phyloP scores from a whole-genome alignment of 1,140 invertebrate genomes.

The Diprion similis region DNA sequence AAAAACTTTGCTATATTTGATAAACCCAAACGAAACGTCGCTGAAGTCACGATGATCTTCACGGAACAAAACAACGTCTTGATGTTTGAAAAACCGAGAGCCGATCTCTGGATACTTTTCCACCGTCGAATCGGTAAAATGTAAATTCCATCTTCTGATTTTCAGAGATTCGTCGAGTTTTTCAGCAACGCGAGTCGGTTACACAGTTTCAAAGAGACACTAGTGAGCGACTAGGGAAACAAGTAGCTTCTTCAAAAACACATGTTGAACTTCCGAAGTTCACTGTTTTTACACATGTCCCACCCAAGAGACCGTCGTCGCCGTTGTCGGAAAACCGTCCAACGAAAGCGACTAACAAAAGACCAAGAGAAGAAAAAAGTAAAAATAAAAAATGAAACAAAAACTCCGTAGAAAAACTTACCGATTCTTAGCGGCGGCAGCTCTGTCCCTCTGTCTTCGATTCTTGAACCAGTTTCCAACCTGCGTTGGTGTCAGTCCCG shows the following conservation, averaged over 20 bases:
- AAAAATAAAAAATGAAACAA: no score
- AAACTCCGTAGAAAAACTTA: conserved; percentile 64
- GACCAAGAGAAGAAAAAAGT: not conserved
- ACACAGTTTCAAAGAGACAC: not conserved
- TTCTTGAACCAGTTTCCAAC: conserved; percentile 99
- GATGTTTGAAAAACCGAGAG: no score
- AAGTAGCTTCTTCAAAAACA: not conserved
- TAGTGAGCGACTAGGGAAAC: not conserved
- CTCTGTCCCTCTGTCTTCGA: conserved; percentile 94
- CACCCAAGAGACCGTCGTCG: not conserved
- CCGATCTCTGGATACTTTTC: no score
- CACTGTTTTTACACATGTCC: not conserved
- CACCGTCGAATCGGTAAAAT: no score
- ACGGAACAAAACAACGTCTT: no score
- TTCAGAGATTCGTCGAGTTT: no score
- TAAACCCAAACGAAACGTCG: no score
- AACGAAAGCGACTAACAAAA: not conserved
- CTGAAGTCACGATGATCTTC: no score
- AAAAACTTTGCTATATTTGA: no score
- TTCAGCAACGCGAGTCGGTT: not conserved
- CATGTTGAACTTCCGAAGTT: not conserved
- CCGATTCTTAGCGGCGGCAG: conserved; percentile 99
- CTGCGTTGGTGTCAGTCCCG: conserved; percentile 97
- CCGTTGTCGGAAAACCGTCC: not conserved
- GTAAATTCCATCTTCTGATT: no score